Conservation (phyloP, 2,888 invertebrate genomes). For the Drosophila villosipedis region DNA sequence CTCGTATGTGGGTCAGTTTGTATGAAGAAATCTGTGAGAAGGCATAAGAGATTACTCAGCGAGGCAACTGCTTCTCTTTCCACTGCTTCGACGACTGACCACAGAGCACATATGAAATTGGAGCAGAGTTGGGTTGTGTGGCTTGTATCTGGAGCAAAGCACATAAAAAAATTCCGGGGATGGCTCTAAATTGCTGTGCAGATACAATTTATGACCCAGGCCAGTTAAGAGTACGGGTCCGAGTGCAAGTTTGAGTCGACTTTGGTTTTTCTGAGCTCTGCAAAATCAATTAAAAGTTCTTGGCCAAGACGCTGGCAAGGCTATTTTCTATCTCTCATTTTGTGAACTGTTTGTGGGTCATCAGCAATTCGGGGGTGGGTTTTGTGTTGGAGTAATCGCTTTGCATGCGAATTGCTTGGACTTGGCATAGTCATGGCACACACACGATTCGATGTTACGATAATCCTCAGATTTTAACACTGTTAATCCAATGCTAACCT, state of each 20-base stretch:
- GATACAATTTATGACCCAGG: constrained; percentile 74
- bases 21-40: constrained; percentile 69
- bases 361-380: not conserved
- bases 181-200: constrained; percentile 75
- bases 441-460: constrained; percentile 40
- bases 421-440: constrained; percentile 44
- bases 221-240: constrained; percentile 63
- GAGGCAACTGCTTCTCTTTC: constrained; percentile 8
- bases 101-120: constrained; percentile 61
- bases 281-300: constrained; percentile 78
- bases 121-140: constrained; percentile 28
- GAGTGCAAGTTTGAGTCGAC: constrained; percentile 24
- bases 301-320: constrained; percentile 68
- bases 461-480: constrained; percentile 59
- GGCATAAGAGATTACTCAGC: constrained; percentile 75
- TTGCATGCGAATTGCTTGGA: constrained; percentile 57
- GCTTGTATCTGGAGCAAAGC: constrained; percentile 52
- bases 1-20: constrained; percentile 75
- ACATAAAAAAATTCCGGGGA: constrained; percentile 60
- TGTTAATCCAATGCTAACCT: constrained; percentile 62
- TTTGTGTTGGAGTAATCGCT: constrained; percentile 34
- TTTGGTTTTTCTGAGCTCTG: constrained; percentile 52
- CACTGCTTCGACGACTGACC: constrained; percentile 54
- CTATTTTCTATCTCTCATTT: constrained; percentile 30
- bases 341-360: constrained; percentile 38